Percentiles rank a stretch among this genome's conserved stretches.
Evolutionary conservation across 35 echinoderm and acorn worm genomes (phyloP).

Genomic region (Eucidaris tribuloides): DNA sequence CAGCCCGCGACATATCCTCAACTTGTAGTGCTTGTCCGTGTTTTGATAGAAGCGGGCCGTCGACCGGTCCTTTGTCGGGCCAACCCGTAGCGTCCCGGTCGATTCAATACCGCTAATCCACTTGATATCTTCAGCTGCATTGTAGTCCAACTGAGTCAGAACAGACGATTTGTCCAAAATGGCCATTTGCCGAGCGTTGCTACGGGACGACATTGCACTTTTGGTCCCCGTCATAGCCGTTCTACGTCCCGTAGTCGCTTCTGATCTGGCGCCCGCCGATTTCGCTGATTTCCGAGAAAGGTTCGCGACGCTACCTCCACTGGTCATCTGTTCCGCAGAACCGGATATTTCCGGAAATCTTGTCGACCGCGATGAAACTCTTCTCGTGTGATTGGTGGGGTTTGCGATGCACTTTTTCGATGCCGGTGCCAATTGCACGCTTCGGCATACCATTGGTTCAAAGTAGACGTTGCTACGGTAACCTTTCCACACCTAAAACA

Average conservation of each 20-base stretch:
- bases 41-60: conserved; percentile 52
- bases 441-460: conserved; percentile 79
- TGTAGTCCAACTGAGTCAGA: conserved; percentile 64
- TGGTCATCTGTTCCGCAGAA: too few species aligned
- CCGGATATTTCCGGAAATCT: too few species aligned
- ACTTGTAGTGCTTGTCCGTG: conserved; percentile 47
- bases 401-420: too few species aligned
- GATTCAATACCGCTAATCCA: conserved; percentile 82
- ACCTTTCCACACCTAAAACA: conserved; percentile 84
- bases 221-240: neutral
- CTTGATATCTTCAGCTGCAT: conserved; percentile 68
- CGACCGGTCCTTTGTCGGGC: conserved; percentile 23
- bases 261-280: neutral
- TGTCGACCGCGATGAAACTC: too few species aligned
- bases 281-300: too few species aligned
- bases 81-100: conserved; percentile 61
- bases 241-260: neutral
- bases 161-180: conserved; percentile 67
- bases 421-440: conserved; percentile 1
- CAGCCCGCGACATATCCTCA: conserved; percentile 76
- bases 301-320: too few species aligned
- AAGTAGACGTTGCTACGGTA: conserved; percentile 92
- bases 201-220: neutral
- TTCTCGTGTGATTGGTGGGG: too few species aligned
- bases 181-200: conserved; percentile 55